Percentiles rank a stretch among this genome's conserved stretches.
Evolutionary conservation across 2,888 invertebrate species (phyloP).

Genomic region (Didymodactylos carnosus): DNA sequence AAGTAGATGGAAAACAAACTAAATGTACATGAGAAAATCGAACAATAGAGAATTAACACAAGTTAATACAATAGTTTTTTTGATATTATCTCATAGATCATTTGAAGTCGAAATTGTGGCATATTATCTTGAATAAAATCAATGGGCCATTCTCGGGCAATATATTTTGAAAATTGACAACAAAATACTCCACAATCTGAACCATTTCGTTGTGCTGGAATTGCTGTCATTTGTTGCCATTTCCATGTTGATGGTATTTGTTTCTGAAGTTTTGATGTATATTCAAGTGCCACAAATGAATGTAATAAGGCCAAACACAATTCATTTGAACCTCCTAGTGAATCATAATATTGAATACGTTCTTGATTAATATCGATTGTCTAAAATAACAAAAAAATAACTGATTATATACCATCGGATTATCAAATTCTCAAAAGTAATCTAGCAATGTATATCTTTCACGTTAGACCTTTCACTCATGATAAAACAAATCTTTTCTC

Average conservation of each 20-base stretch:
- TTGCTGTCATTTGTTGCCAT: background rate
- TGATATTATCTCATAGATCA: conserved; percentile 12
- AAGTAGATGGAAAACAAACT: too few relatives aligned
- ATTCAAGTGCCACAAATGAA: background rate
- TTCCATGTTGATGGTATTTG: background rate
- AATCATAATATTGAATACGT: conserved; percentile 75
- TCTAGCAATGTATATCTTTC: too few relatives aligned
- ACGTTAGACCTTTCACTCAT: too few relatives aligned
- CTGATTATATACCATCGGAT: too few relatives aligned
- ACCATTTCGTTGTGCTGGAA: conserved; percentile 73
- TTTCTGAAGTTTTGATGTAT: background rate
- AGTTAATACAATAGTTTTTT: too few relatives aligned
- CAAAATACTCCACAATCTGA: conserved; percentile 94
- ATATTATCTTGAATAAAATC: conserved; percentile 47
- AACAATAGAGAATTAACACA: too few relatives aligned
- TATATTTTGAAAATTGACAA: conserved; percentile 83
- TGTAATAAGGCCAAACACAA: conserved; percentile 38
- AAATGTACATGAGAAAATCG: too few relatives aligned
- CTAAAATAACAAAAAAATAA: background rate
- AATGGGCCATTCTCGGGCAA: conserved; percentile 52
- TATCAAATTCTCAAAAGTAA: too few relatives aligned
- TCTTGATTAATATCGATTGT: conserved; percentile 19
- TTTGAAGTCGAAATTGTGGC: conserved; percentile 9
- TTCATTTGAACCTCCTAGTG: conserved; percentile 64
- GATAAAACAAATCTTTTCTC: too few relatives aligned